Evolutionary conservation across 2,113 vertebrate species (phyloP).

Genomic region (Pseudonaja textilis): DNA sequence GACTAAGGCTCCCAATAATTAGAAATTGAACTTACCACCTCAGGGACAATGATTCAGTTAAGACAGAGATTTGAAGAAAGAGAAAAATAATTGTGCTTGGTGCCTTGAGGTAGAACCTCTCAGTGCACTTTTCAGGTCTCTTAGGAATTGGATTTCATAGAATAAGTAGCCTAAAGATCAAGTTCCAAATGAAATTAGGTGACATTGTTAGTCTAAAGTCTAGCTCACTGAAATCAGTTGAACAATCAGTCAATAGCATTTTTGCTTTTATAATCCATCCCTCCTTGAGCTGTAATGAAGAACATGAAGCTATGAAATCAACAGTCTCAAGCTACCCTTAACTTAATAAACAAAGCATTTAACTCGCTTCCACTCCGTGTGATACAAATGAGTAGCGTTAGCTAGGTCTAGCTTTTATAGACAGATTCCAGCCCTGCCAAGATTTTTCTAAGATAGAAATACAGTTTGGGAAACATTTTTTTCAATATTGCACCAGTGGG

Average conservation of each 20-base stretch:
- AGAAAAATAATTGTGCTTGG: conserved; percentile 62
- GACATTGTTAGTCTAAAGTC: conserved; percentile 43
- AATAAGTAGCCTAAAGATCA: neutral
- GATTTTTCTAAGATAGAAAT: neutral
- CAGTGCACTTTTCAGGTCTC: neutral
- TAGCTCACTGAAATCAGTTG: neutral
- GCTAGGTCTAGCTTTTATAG: neutral
- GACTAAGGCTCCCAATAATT: conserved; percentile 43
- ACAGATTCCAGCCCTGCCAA: neutral
- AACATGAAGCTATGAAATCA: neutral
- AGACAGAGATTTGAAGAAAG: conserved; percentile 55
- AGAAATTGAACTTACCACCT: conserved; percentile 57
- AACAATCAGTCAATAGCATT: conserved; percentile 15
- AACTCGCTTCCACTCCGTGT: neutral
- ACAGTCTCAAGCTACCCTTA: neutral
- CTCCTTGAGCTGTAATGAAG: neutral
- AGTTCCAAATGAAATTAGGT: conserved; percentile 41
- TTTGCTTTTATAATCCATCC: neutral
- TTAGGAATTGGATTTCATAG: neutral
- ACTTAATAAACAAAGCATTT: neutral
- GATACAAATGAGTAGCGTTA: neutral
- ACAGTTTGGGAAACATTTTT: neutral
- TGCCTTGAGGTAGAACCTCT: conserved; percentile 32
- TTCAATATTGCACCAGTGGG: neutral
- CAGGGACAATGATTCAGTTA: conserved; percentile 52